phyloP scores from a whole-genome alignment of 2,888 invertebrate genomes.

The Cataglyphis altisquamis region DNA sequence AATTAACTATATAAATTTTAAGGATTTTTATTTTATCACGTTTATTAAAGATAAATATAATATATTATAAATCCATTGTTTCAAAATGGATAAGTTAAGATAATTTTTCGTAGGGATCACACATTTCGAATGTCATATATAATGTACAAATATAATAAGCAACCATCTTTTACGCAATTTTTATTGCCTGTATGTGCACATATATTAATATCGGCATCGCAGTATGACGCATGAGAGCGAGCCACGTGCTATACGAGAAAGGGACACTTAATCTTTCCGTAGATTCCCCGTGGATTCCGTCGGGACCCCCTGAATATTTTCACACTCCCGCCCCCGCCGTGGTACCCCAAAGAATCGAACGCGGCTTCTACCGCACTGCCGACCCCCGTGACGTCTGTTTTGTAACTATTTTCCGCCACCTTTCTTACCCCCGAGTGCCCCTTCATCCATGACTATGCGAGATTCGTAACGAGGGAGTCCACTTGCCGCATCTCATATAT shows the following conservation, averaged over 20 bases:
- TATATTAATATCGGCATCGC: conserved; percentile 66
- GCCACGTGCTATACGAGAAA: conserved; percentile 64
- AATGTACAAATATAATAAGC: conserved; percentile 18
- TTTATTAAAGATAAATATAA: not conserved
- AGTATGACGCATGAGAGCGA: conserved; percentile 59
- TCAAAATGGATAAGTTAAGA: not conserved
- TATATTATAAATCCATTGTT: not conserved
- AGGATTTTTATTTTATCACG: not conserved
- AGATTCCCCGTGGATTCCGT: conserved; percentile 70
- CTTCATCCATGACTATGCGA: conserved; percentile 77
- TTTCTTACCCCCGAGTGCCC: conserved; percentile 65
- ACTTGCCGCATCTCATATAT: conserved; percentile 43
- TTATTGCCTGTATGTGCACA: conserved; percentile 49
- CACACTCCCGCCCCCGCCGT: conserved; percentile 74
- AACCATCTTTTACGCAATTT: conserved; percentile 1
- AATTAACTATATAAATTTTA: not conserved
- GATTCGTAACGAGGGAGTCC: conserved; percentile 57
- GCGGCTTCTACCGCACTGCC: conserved; percentile 38
- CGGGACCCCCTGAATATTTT: conserved; percentile 79
- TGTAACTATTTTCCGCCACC: conserved; percentile 83
- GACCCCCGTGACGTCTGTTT: conserved; percentile 78
- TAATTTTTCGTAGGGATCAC: not conserved
- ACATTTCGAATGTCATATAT: not conserved
- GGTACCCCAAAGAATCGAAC: conserved; percentile 46
- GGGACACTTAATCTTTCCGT: conserved; percentile 73